Evolutionary conservation across 2,888 invertebrate genomes (phyloP), one percentile per base, ranked within the genome.

Genomic region (Dyspetes luteomarginatus): DNA sequence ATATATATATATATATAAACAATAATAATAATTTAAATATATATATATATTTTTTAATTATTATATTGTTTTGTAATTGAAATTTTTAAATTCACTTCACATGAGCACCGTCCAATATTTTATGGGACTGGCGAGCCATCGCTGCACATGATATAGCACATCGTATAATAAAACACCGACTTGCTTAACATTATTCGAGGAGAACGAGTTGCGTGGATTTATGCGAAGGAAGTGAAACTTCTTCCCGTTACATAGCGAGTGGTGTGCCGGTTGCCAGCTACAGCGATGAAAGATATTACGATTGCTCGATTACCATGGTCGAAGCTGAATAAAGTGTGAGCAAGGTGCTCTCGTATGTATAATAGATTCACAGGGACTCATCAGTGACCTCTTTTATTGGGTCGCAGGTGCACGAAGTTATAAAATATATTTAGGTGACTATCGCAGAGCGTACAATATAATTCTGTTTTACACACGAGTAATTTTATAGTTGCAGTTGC

Each of bases 201-300:
- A 22, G 55, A 64, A 67, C 45, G 36, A 52, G 52, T 55, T 62
- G 52, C 67, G 58, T 73, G 62, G 67, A 73, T 78, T 78, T 78
- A 78, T 78, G 60, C 19, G 78, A 62, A 58, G 72, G 52, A 78
- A 78, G 72, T 78, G 55, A 72, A 71, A 71, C 60, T 73, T 64
- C 28, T 28, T 43, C 28, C 45, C 52, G 69, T 71, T 65, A 58
- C n/a, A n/a, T 71, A 64, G 72, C 30, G 60, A 73, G 30, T 30
- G 19, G 65, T 17, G 52, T 56, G 48, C 17, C 67, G 73, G 60
- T 73, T 43, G 67, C 72, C 67, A 52, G 62, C 60, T 52, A 65
- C 45, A 24, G 52, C 30, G 30, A 15, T 48, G 60, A 60, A 43
- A 73, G 65, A 73, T 62, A 68, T 78, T 73, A 68, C 72, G 72